These are phyloP conservation scores for Luffia ferchaultella DNA, from an alignment of 2,888 invertebrate genomes.

Conservation along the genomic window DNA sequence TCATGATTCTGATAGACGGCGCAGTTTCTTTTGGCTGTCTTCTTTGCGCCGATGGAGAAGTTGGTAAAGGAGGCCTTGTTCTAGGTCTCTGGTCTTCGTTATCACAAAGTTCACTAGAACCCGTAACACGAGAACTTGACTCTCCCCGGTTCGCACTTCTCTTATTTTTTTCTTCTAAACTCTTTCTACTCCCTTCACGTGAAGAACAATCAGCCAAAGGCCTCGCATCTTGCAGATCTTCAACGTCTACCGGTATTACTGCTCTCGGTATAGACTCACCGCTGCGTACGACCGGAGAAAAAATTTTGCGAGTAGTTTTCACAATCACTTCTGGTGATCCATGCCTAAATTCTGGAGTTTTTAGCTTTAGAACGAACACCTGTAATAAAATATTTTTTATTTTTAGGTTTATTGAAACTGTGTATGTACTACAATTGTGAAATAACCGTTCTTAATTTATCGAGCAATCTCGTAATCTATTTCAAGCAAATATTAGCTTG, in stretches of 20 bases:
- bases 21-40: conserved; percentile 70
- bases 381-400: conserved; percentile 18
- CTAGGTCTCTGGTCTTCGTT: conserved; percentile 38
- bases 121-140: not conserved
- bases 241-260: conserved; percentile 51
- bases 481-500: too few species aligned
- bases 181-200: conserved; percentile 24
- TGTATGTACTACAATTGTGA: too few species aligned
- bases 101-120: conserved; percentile 41
- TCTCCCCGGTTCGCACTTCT: conserved; percentile 24
- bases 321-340: conserved; percentile 74
- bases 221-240: conserved; percentile 46
- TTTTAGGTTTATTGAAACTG: too few species aligned
- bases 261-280: conserved; percentile 61
- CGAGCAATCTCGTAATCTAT: too few species aligned
- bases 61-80: conserved; percentile 63
- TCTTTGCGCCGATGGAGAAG: conserved; percentile 67
- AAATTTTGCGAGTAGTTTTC: conserved; percentile 82
- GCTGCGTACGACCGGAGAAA: conserved; percentile 72
- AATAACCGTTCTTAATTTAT: too few species aligned
- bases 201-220: conserved; percentile 23
- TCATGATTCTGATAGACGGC: conserved; percentile 75
- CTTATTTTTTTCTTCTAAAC: conserved; percentile 20
- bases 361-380: conserved; percentile 51
- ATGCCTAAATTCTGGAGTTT: conserved; percentile 42